Evolutionary conservation across 2,888 invertebrate species (phyloP), one percentile per base, ranked within the genome.

Genomic region (Entomobrya multifasciata): DNA sequence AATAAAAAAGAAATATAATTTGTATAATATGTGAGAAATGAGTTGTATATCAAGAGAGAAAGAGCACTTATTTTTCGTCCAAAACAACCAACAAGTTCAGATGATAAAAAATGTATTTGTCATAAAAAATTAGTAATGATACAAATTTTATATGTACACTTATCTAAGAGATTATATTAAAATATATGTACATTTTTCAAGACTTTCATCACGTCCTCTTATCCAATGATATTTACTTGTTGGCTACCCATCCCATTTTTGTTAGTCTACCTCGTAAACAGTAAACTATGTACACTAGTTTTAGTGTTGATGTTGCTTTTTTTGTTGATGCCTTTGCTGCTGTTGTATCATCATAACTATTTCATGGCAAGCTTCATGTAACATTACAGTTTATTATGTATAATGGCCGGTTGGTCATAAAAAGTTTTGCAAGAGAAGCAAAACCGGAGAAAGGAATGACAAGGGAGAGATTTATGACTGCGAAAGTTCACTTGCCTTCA

Each of bases 381-480:
- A n/a, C 13, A 49, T n/a, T 52, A 13, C 55, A 74, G 52, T 74
- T 74, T 55, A 74, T 74, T 74, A 55, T 55, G 74, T 74, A 20
- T 55, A 74, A 74, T 74, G 74, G 74, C 52, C 20, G 36, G 22
- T 17, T 74, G 74, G 74, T 55, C 74, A 55, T 74, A 74, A 74
- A 74, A 74, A 74, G 74, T 74, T 74, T 55, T 49, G 30, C 25
- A 15, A 36, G 36, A 8, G 36, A 30, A 74, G 74, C 17, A 36
- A 36, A 74, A 74, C 27, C 20, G 55, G 52, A 74, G 74, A 55
- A 30, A 74, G 55, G 55, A 74, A 55, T 22, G 74, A 74, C 74
- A 74, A 74, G 52, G 55, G 52, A 30, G 55, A 74, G 74, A 74
- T 74, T 74, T 74, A 74, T 74, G 74, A 27, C 52, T 52, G 74